Percentiles rank a stretch among this genome's conserved stretches.
Evolutionary conservation across 2,888 invertebrate species (phyloP).

Genomic region (Bugula neritina): DNA sequence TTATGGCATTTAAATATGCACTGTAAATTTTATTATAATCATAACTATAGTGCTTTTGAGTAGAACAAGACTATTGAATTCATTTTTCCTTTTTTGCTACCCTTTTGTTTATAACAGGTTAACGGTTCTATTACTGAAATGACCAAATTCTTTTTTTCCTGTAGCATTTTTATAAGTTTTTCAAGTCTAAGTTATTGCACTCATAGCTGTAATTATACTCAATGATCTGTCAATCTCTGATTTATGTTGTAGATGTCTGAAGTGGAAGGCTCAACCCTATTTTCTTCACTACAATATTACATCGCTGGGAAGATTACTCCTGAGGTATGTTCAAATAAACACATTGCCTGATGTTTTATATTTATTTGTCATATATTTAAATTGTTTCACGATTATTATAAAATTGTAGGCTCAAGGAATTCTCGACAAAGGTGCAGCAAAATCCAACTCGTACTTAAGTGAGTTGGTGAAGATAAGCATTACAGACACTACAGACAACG

Average conservation of each 20-base stretch:
- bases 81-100: no score
- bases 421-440: slow-evolving; percentile 79
- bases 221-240: no score
- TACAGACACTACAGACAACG: slow-evolving; percentile 66
- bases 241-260: neutral
- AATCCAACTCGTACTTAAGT: slow-evolving; percentile 77
- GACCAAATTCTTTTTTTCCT: no score
- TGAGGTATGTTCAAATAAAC: slow-evolving; percentile 55
- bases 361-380: slow-evolving; percentile 39
- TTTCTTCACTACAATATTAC: slow-evolving; percentile 34
- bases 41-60: no score
- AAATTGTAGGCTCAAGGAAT: slow-evolving; percentile 66
- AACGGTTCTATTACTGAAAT: no score
- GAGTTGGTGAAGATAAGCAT: slow-evolving; percentile 89
- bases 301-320: slow-evolving; percentile 61
- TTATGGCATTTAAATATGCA: no score
- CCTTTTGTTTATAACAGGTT: no score
- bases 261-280: neutral
- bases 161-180: no score
- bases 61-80: no score
- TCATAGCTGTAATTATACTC: no score
- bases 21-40: no score
- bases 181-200: no score
- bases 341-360: slow-evolving; percentile 22
- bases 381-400: slow-evolving; percentile 18